Percentiles rank a stretch among this genome's conserved stretches.
phyloP scores from a whole-genome alignment of 2,888 invertebrate genomes.

The Panopea generosa region DNA sequence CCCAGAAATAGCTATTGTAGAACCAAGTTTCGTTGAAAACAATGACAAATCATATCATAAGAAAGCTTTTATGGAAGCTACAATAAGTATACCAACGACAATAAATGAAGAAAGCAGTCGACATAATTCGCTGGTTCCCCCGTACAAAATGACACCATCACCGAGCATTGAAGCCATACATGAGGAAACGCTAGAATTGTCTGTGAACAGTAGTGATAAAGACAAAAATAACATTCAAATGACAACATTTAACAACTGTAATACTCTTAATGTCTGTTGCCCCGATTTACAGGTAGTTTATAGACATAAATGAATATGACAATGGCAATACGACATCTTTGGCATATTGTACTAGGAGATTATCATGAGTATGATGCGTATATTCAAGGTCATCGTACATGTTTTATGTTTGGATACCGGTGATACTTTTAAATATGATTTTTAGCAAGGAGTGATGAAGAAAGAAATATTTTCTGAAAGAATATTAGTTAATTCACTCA shows the following conservation, averaged over 20 bases:
- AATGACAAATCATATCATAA: conserved; percentile 46
- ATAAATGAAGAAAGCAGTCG: conserved; percentile 76
- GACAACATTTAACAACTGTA: background rate
- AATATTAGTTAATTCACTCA: no score
- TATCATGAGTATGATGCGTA: no score
- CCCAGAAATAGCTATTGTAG: conserved; percentile 45
- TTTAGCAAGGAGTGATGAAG: no score
- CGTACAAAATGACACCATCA: conserved; percentile 32
- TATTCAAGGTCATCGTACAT: no score
- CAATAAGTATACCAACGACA: conserved; percentile 74
- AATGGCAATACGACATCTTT: no score
- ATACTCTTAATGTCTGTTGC: no score
- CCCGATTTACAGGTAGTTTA: no score
- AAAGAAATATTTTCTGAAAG: no score
- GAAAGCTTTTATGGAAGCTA: conserved; percentile 66
- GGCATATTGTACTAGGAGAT: no score
- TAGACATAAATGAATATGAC: no score
- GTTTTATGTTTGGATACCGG: no score
- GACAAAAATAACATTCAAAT: conserved; percentile 11
- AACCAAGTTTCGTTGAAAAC: conserved; percentile 30
- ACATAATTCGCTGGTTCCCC: conserved; percentile 62
- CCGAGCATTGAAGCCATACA: conserved; percentile 51
- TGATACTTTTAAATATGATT: no score
- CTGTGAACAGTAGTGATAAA: conserved; percentile 5
- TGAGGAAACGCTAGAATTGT: conserved; percentile 15